These are phyloP conservation scores for Trachelus stipa DNA, from an alignment of 2,888 invertebrate genomes.

Conservation along the genomic window DNA sequence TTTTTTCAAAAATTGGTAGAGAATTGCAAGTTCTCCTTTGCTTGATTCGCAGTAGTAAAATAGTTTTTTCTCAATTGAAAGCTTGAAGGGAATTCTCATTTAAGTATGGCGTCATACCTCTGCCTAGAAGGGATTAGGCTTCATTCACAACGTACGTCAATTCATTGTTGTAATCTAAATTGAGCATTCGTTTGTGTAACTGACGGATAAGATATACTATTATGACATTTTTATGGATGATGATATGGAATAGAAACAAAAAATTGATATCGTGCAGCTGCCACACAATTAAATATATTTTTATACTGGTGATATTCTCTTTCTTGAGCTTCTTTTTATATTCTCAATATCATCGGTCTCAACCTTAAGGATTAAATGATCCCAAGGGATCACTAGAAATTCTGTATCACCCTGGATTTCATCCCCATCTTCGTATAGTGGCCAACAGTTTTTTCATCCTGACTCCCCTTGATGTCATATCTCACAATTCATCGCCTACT, in stretches of 20 bases:
- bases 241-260: background rate
- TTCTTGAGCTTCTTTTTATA: background rate
- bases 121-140: background rate
- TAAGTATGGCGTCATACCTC: background rate
- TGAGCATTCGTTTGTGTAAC: background rate
- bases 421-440: background rate
- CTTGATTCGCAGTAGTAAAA: no score
- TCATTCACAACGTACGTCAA: background rate
- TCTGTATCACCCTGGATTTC: background rate
- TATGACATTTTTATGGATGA: background rate
- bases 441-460: background rate
- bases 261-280: background rate
- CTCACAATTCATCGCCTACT: background rate
- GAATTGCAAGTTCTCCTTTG: background rate
- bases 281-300: background rate
- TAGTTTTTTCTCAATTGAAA: no score
- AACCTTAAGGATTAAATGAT: background rate
- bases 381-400: background rate
- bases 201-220: background rate
- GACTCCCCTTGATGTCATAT: background rate
- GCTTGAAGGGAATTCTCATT: background rate
- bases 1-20: background rate
- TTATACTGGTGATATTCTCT: background rate
- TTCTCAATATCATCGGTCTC: background rate
- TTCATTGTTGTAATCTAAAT: background rate